A percentile compares a stretch with the other conserved stretches of the same genome.
Conservation (phyloP, 2,797 vertebrate species). For the Anguilla anguilla region DNA sequence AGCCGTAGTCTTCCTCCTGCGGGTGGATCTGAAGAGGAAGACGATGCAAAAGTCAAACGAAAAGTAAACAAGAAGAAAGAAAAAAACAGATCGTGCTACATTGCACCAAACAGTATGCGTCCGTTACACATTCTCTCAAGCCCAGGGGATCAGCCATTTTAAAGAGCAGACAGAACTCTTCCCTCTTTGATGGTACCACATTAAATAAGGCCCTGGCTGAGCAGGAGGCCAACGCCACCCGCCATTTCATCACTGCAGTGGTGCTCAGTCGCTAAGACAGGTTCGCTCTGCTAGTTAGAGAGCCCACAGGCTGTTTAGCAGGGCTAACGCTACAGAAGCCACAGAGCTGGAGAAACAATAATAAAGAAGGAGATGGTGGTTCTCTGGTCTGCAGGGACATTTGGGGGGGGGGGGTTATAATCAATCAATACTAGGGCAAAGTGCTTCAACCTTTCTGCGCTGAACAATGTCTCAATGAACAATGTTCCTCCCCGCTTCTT, state of each 20-base stretch:
- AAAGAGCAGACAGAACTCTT: too few relatives aligned
- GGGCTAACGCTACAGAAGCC: not conserved
- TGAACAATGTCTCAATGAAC: slow-evolving; percentile 20
- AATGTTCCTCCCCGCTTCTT: not conserved
- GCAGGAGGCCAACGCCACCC: not conserved
- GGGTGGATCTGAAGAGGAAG: slow-evolving; percentile 81
- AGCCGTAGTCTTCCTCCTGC: slow-evolving; percentile 94
- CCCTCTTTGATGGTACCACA: too few relatives aligned
- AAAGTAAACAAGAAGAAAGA: too few relatives aligned
- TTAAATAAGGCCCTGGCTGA: too few relatives aligned
- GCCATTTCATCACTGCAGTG: slow-evolving; percentile 42
- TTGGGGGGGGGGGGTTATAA: not conserved
- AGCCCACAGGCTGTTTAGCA: not conserved
- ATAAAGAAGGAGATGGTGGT: not conserved
- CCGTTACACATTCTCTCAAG: too few relatives aligned
- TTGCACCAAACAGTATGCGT: too few relatives aligned
- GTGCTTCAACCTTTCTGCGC: slow-evolving; percentile 5
- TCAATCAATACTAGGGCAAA: not conserved
- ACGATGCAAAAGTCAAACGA: not conserved
- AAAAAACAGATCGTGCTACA: not conserved
- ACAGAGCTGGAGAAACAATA: slow-evolving; percentile 45
- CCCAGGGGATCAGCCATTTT: too few relatives aligned
- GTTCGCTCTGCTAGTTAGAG: too few relatives aligned
- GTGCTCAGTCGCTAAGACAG: slow-evolving; percentile 57
- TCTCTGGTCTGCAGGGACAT: not conserved